Percentiles rank a stretch among this genome's conserved stretches.
Evolutionary conservation across 2,888 invertebrate species (phyloP).

Genomic region (Hipparchia semele): DNA sequence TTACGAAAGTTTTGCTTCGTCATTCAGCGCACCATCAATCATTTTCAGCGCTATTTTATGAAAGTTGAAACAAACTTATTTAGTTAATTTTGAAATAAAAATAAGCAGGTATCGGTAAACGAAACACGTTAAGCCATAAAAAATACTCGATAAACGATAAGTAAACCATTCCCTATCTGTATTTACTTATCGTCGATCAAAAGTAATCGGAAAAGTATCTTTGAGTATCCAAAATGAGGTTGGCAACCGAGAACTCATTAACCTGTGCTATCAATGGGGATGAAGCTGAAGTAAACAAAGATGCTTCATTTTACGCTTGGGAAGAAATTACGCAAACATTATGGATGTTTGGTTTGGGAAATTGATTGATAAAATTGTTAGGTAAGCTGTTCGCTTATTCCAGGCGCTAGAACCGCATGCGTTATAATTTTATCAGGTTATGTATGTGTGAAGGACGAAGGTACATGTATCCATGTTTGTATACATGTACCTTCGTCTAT

Average conservation of each 20-base stretch:
- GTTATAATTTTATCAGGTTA: no score
- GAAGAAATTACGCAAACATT: conserved; percentile 3
- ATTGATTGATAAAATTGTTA: not conserved
- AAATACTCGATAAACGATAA: no score
- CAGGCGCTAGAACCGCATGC: not conserved
- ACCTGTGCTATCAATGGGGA: conserved; percentile 27
- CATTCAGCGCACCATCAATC: no score
- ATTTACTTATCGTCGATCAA: conserved; percentile 1
- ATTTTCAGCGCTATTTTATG: no score
- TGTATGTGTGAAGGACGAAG: no score
- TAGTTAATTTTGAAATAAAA: no score
- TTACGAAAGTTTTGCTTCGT: no score
- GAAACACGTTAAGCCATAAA: no score
- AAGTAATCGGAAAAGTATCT: conserved; percentile 23
- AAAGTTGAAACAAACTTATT: no score
- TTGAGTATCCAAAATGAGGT: conserved; percentile 22
- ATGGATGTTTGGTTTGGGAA: not conserved
- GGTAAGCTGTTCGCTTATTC: not conserved
- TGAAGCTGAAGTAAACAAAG: conserved; percentile 26
- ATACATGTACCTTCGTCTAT: no score
- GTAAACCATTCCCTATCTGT: not conserved
- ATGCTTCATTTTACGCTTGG: conserved; percentile 22
- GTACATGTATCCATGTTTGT: no score
- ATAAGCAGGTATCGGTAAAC: not conserved
- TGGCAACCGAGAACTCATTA: conserved; percentile 27